A percentile compares a stretch with the other conserved stretches of the same genome.
These are phyloP conservation scores for Glaucidium brasilianum DNA, from an alignment of 2,113 vertebrate species.

Conservation along the genomic window DNA sequence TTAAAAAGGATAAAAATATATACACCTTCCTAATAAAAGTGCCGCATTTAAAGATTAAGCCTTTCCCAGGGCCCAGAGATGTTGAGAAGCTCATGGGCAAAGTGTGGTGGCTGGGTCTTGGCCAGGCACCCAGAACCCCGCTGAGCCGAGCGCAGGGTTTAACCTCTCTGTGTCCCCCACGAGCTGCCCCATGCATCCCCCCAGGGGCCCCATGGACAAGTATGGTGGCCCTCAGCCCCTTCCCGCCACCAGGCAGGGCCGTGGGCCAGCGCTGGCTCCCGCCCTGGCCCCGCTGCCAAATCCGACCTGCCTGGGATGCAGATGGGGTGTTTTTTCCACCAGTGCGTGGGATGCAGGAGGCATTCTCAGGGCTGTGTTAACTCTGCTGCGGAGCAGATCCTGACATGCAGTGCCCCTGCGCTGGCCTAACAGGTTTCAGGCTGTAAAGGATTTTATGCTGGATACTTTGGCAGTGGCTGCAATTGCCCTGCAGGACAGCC, in stretches of 20 bases:
- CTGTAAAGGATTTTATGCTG: neutral
- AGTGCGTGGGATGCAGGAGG: neutral
- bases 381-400: neutral
- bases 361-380: neutral
- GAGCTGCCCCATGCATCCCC: neutral
- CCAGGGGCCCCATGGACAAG: fast-evolving
- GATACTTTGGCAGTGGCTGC: neutral
- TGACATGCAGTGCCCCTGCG: neutral
- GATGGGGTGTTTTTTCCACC: neutral
- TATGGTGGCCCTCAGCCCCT: neutral
- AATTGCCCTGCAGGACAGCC: neutral
- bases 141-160: neutral
- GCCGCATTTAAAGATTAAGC: neutral
- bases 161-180: neutral
- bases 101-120: neutral
- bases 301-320: neutral
- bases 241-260: neutral
- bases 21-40: neutral
- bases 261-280: neutral
- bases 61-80: neutral
- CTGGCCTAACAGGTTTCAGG: constrained; percentile 6
- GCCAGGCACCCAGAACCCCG: neutral
- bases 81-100: neutral
- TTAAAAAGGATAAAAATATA: neutral
- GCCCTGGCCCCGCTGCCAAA: fast-evolving